A percentile compares a stretch with the other conserved stretches of the same genome.
phyloP scores from a whole-genome alignment of 2,797 vertebrate species.

The Trachops cirrhosus region DNA sequence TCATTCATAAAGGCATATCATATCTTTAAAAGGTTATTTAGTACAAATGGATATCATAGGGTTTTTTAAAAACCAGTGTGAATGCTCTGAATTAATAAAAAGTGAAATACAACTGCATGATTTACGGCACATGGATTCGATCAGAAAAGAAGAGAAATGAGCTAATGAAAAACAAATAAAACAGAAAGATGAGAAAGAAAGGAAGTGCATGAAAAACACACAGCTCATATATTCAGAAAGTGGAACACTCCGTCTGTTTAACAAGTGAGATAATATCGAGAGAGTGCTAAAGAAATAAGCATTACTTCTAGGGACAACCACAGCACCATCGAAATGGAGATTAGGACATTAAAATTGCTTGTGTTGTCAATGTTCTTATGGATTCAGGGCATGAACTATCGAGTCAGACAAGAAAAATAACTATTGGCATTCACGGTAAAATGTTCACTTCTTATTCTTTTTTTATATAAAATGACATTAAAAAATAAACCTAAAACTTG shows the following conservation, averaged over 20 bases:
- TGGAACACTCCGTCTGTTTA: constrained; percentile 39
- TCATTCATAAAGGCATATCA: constrained; percentile 60
- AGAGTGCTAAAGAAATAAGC: constrained; percentile 37
- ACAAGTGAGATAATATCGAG: constrained; percentile 33
- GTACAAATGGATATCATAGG: not conserved
- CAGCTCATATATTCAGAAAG: not conserved
- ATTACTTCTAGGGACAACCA: constrained; percentile 25
- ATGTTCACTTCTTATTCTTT: constrained; percentile 40
- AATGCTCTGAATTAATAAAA: constrained; percentile 51
- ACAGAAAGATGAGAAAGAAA: not conserved
- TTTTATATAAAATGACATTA: constrained; percentile 49
- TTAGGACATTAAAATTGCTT: constrained; percentile 36
- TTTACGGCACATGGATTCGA: not conserved
- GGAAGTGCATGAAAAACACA: constrained; percentile 1
- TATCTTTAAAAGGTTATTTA: constrained; percentile 63
- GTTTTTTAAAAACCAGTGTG: constrained; percentile 48
- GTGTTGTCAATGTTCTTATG: constrained; percentile 12
- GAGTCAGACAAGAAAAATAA: constrained; percentile 69
- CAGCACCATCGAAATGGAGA: constrained; percentile 59
- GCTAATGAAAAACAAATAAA: not conserved
- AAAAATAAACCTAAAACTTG: constrained; percentile 60
- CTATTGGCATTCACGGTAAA: constrained; percentile 74
- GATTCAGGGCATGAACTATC: constrained; percentile 59
- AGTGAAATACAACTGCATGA: constrained; percentile 33
- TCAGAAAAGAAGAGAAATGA: not conserved